Percentiles rank a stretch among this genome's conserved stretches.
These are phyloP conservation scores for Brachyopa scutellaris DNA, from an alignment of 2,888 invertebrate genomes.

Conservation along the genomic window DNA sequence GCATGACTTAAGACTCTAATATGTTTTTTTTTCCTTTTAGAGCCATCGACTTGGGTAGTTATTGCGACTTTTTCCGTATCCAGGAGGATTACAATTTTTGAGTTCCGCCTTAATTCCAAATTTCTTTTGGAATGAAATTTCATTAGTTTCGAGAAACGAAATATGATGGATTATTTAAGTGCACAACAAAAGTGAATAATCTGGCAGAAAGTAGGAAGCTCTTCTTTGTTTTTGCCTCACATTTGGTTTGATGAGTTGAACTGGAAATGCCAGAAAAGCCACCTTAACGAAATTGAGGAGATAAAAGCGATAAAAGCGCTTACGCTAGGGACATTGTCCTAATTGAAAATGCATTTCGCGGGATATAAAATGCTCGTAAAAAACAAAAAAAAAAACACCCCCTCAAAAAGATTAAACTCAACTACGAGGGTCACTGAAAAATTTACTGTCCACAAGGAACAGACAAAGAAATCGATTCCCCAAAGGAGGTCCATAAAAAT, in stretches of 20 bases:
- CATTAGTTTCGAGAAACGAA: not conserved
- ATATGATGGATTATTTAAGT: not conserved
- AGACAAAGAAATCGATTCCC: constrained; percentile 9
- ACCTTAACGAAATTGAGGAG: constrained; percentile 56
- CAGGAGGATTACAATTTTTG: not conserved
- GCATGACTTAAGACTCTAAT: too few relatives aligned
- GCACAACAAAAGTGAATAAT: too few relatives aligned
- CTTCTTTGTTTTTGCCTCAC: too few relatives aligned
- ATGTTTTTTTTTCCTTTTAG: constrained; percentile 5
- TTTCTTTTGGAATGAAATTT: constrained; percentile 23
- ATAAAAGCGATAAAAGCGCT: constrained; percentile 63
- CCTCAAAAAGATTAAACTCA: constrained; percentile 40
- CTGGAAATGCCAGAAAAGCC: too few relatives aligned
- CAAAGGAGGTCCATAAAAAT: constrained; percentile 43
- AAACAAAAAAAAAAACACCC: too few relatives aligned
- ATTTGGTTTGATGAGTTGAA: too few relatives aligned
- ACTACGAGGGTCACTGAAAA: constrained; percentile 26
- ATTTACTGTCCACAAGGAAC: constrained; percentile 6
- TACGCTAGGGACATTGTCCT: constrained; percentile 62
- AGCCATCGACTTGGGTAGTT: not conserved
- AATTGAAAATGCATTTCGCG: constrained; percentile 72
- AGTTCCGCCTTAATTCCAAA: constrained; percentile 16
- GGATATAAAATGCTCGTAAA: constrained; percentile 64
- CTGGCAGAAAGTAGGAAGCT: too few relatives aligned
- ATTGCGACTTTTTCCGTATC: not conserved